Evolutionary conservation across 1,140 invertebrate species (phyloP), one percentile per base, ranked within the genome.

Genomic region (Drosophila kohkoa): DNA sequence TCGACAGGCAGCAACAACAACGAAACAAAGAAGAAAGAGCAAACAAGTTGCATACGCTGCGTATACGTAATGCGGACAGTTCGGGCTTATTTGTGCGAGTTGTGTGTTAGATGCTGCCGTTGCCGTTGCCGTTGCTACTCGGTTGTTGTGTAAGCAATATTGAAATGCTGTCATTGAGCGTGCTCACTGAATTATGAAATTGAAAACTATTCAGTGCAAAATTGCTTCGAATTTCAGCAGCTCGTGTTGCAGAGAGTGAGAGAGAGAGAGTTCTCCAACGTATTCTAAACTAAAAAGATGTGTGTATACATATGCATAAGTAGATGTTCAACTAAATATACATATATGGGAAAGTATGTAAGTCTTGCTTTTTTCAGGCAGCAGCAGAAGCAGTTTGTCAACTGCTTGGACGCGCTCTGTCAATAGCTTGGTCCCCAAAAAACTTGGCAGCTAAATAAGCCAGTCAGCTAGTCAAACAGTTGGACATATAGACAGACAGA

Each of bases 141-240:
- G 51, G 28, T 51, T 66, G 76, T 79, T 77, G 77, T 70, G 76
- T 77, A 77, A 77, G 80, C 77, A 80, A 87, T 83, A 87, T 88
- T 85, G 85, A 90, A 87, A 87, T 90, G 72, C 87, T 87, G 88
- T 88, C 88, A 83, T 83, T 88, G 77, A 82, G 72, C 81, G 79
- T 91, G 89, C 72, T 89, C 89, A 91, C 70, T 90, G 85, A 91
- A 89, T 89, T 91, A 90, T 91, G 89, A 91, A 91, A 91, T 91
- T 91, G 89, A 91, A 91, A 91, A 90, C 79, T 91, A 85, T 90
- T 89, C 79, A 85, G 75, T 76, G 81, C 74, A 85, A 88, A 89
- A 76, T 81, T 86, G 81, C 75, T 82, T 86, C 70, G 79, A 66
- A 87, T 86, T 86, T 82, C 82, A 77, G 69, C 71, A 86, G 71